These are phyloP conservation scores for Henricia sp. DNA, from an alignment of 53 echinoderm and acorn worm species.

Conservation along the genomic window DNA sequence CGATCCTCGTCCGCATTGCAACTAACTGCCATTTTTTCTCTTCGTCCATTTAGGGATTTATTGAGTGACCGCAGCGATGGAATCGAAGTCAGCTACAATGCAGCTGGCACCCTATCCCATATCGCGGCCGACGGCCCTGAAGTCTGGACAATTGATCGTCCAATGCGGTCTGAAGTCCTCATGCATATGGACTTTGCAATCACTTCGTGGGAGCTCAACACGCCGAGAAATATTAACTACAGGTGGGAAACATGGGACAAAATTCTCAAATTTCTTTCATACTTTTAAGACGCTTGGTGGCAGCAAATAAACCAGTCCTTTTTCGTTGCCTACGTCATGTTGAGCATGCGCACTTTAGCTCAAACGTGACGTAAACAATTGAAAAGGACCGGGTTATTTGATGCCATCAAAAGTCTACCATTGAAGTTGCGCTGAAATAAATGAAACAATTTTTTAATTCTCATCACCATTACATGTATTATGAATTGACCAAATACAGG, in stretches of 20 bases:
- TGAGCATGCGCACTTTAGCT: no score
- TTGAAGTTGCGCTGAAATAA: no score
- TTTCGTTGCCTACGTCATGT: background rate
- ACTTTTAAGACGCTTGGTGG: background rate
- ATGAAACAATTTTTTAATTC: no score
- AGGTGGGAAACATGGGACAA: slow-evolving; percentile 43
- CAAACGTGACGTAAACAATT: no score
- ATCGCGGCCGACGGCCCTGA: slow-evolving; percentile 87
- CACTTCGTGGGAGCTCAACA: slow-evolving; percentile 78
- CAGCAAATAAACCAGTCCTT: background rate
- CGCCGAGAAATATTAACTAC: slow-evolving; percentile 93
- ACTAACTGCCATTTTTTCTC: no score
- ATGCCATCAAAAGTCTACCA: no score
- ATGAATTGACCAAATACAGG: no score
- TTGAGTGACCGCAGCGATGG: slow-evolving; percentile 84
- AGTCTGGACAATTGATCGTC: slow-evolving; percentile 58
- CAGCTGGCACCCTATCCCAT: slow-evolving; percentile 95
- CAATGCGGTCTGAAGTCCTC: slow-evolving; percentile 66
- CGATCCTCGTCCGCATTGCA: no score
- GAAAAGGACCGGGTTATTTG: no score
- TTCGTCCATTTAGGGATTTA: slow-evolving; percentile 59
- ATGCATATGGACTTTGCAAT: slow-evolving; percentile 48
- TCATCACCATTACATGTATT: no score
- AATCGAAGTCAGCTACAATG: slow-evolving; percentile 98
- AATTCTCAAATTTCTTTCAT: background rate